Percentiles rank a stretch among this genome's conserved stretches.
Evolutionary conservation across 2,113 vertebrate species (phyloP).

Genomic region (Syrmaticus mikado): DNA sequence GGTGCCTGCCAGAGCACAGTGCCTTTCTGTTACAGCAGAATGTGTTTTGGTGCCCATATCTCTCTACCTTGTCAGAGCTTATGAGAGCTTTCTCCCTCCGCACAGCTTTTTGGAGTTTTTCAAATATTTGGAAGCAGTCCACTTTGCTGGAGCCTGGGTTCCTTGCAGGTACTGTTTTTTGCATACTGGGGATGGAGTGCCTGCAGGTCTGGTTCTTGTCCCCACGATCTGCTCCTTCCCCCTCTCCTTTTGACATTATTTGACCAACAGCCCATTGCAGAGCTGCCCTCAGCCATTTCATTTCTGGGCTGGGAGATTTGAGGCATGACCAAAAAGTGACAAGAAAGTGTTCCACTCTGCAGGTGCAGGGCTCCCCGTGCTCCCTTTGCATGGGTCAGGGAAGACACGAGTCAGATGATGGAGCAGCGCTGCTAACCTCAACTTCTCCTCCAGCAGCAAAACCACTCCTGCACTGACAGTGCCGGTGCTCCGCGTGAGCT

Average conservation of each 20-base stretch:
- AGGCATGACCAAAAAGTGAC: not conserved
- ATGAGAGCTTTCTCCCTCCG: conserved; percentile 15
- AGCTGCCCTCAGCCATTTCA: not conserved
- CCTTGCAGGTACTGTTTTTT: conserved; percentile 61
- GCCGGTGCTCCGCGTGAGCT: not conserved
- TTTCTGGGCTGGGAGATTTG: not conserved
- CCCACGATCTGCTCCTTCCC: not conserved
- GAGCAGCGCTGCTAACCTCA: not conserved
- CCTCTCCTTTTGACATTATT: rapidly evolving
- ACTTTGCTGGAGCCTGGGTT: conserved; percentile 56
- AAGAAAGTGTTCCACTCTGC: not conserved
- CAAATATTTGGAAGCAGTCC: conserved; percentile 68
- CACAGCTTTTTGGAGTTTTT: conserved; percentile 73
- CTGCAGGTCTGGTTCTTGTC: conserved; percentile 1
- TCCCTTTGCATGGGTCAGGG: not conserved
- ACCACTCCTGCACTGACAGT: not conserved
- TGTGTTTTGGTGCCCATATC: conserved; percentile 55
- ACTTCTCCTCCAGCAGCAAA: not conserved
- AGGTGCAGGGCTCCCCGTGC: not conserved
- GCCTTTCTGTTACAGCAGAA: conserved; percentile 71
- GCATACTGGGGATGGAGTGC: not conserved
- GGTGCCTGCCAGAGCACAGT: not conserved
- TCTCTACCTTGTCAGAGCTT: not conserved
- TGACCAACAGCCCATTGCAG: not conserved
- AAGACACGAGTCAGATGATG: rapidly evolving